Conservation (phyloP, 1,140 invertebrate genomes). For the Cotesia glomerata region DNA sequence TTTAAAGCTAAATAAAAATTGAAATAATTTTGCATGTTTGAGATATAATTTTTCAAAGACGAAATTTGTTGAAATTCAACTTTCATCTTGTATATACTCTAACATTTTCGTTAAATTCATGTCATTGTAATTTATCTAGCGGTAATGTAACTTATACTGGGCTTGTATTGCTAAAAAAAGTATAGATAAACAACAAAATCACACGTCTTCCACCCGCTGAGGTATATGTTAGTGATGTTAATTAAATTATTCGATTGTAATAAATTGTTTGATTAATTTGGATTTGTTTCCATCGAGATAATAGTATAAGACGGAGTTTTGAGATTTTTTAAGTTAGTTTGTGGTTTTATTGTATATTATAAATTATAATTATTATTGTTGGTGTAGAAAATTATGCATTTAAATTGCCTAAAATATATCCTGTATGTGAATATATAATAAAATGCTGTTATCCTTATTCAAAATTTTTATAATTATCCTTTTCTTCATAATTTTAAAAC, state of each 20-base stretch:
- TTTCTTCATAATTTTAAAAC: not conserved
- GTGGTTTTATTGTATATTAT: not conserved
- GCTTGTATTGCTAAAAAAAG: not conserved
- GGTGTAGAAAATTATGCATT: constrained; percentile 43
- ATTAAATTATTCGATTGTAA: not conserved
- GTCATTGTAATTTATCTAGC: too few relatives aligned
- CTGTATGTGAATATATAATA: constrained; percentile 64
- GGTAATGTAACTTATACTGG: too few relatives aligned
- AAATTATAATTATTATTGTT: not conserved
- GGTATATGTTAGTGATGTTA: constrained; percentile 33
- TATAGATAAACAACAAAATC: constrained; percentile 50
- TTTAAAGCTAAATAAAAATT: too few relatives aligned
- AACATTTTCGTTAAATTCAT: too few relatives aligned
- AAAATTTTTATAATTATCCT: not conserved
- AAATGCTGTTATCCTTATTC: constrained; percentile 53
- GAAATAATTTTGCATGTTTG: too few relatives aligned
- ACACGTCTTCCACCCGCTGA: constrained; percentile 52
- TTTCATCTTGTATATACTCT: too few relatives aligned
- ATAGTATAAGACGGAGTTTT: not conserved
- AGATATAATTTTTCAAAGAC: too few relatives aligned
- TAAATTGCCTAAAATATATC: constrained; percentile 43
- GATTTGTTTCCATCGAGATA: not conserved
- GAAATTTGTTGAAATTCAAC: too few relatives aligned
- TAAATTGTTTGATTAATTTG: not conserved
- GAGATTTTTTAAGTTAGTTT: not conserved